Evolutionary conservation across 2,888 invertebrate species (phyloP).

Genomic region (Apamea crenata): DNA sequence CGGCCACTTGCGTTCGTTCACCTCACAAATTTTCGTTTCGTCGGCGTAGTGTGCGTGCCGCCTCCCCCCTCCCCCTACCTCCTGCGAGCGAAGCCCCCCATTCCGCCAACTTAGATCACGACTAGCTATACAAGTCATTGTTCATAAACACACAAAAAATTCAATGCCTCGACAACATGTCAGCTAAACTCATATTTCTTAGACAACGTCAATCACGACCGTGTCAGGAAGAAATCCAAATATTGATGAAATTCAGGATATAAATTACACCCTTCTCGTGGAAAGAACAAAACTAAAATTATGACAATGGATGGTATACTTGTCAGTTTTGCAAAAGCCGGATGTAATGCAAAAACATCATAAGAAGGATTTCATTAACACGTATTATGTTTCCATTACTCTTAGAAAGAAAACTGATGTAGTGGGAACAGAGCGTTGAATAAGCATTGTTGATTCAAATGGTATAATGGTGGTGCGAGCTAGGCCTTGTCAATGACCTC

Average conservation of each 20-base stretch:
- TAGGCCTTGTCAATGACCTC: slow-evolving; percentile 89
- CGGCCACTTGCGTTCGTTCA: slow-evolving; percentile 89
- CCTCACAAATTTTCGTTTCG: slow-evolving; percentile 90
- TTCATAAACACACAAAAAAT: slow-evolving; percentile 73
- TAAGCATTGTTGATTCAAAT: slow-evolving; percentile 75
- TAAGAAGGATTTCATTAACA: slow-evolving; percentile 62
- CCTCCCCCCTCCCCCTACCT: slow-evolving; percentile 69
- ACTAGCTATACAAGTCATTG: slow-evolving; percentile 78
- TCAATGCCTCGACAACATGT: slow-evolving; percentile 59
- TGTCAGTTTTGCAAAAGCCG: slow-evolving; percentile 62
- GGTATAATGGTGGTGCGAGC: slow-evolving; percentile 80
- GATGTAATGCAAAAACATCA: slow-evolving; percentile 62
- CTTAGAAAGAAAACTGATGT: slow-evolving; percentile 62
- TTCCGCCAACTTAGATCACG: slow-evolving; percentile 84
- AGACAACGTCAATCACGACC: slow-evolving; percentile 67
- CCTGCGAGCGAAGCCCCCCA: slow-evolving; percentile 71
- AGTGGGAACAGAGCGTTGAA: slow-evolving; percentile 65
- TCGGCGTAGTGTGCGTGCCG: slow-evolving; percentile 83
- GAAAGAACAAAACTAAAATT: slow-evolving; percentile 48
- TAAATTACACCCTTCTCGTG: slow-evolving; percentile 45
- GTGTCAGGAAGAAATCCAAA: slow-evolving; percentile 64
- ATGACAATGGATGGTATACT: slow-evolving; percentile 57
- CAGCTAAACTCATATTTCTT: slow-evolving; percentile 66
- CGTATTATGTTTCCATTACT: slow-evolving; percentile 67
- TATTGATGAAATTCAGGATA: slow-evolving; percentile 66